Conservation (phyloP, 1,140 invertebrate genomes). For the Ips nitidus region DNA sequence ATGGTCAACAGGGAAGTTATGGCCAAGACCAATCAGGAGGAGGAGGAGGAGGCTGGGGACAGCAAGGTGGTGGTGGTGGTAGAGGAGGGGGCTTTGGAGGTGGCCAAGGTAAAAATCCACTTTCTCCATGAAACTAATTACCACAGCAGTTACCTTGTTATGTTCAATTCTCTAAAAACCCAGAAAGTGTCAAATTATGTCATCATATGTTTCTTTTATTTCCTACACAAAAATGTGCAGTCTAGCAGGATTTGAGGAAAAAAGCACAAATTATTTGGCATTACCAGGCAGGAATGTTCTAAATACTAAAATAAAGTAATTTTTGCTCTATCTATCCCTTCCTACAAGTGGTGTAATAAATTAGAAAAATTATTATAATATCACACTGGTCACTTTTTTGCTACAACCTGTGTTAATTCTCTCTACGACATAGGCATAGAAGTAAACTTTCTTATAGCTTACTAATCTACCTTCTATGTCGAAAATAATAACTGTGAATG, state of each 20-base stretch:
- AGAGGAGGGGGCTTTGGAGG: slow-evolving; percentile 37
- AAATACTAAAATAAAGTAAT: too few relatives aligned
- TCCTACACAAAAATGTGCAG: too few relatives aligned
- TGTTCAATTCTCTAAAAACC: not conserved
- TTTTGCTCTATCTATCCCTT: too few relatives aligned
- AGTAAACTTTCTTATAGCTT: slow-evolving; percentile 26
- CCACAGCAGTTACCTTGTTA: not conserved
- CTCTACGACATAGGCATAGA: slow-evolving; percentile 42
- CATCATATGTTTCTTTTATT: too few relatives aligned
- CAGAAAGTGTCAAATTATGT: too few relatives aligned
- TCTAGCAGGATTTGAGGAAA: too few relatives aligned
- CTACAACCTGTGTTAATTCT: too few relatives aligned
- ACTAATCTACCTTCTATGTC: slow-evolving; percentile 42
- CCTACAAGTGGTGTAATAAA: too few relatives aligned
- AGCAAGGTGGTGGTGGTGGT: slow-evolving; percentile 31
- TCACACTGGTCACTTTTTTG: too few relatives aligned
- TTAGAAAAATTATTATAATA: too few relatives aligned
- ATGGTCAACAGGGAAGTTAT: slow-evolving; percentile 16
- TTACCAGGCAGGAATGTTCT: too few relatives aligned
- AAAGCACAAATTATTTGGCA: too few relatives aligned
- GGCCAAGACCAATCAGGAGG: slow-evolving; percentile 17
- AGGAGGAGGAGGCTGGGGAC: slow-evolving; percentile 7
- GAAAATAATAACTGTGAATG: slow-evolving; percentile 38
- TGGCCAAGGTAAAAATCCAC: slow-evolving; percentile 17
- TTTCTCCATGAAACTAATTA: not conserved